Evolutionary conservation across 1,140 invertebrate genomes (phyloP), one percentile per base, ranked within the genome.

Genomic region (Nasonia longicornis): DNA sequence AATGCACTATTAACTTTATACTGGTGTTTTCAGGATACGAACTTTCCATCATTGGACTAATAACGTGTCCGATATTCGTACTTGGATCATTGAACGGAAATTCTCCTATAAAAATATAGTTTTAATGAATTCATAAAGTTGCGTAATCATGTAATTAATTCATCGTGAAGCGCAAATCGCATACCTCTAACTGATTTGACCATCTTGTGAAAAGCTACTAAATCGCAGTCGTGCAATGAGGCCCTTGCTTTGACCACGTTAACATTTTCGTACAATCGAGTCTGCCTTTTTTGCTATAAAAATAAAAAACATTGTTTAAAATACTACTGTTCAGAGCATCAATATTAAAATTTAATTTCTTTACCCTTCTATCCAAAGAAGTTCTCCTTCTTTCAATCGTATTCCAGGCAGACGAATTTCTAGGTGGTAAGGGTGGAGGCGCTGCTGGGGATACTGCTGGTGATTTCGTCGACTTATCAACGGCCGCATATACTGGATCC

Each of bases 1-100:
- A 94, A 90, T 96, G 93, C 77, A 98, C 95, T 85, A 96, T 92
- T 77, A 98, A 91, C 91, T 97, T 97, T 79, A 97, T 95, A 87
- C 96, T 97, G 14, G 95, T 95, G 82, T 94, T 95, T 83, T 95
- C 92, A 66, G 93, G 92, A 87, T 95, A 95, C 81, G 93, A 92
- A 87, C 93, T 96, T 84, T 96, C 94, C 80, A 97, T 94, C 86
- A 95, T 94, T 3, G 96, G 94, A 85, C 96, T 96, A 72, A 96
- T 93, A 69, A 97, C 93, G 83, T 97, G 93, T 3, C 96, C 96
- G 71, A 94, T 93, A 91, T 97, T 97, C 7, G 94, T 95, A 72
- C 88, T 92, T 22, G 91, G 91, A 89, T 97, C 94, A 79, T 94
- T 92, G 87, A 94, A 92, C 0, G 92, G 90, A 90, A 95, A 97